A percentile compares a stretch with the other conserved stretches of the same genome.
Conservation (phyloP, 1,140 invertebrate species). For the Thereuonema tuberculata region DNA sequence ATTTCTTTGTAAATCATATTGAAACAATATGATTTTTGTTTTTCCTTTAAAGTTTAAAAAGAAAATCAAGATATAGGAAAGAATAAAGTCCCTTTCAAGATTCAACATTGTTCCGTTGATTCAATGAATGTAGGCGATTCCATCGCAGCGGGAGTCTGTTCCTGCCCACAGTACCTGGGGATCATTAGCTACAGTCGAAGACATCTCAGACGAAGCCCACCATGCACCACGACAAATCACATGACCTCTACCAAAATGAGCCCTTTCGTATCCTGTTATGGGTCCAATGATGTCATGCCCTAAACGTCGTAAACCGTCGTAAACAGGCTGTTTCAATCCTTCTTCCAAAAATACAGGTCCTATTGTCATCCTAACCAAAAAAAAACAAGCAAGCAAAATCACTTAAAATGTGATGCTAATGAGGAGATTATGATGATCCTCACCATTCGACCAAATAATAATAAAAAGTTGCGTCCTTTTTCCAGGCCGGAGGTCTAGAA, state of each 20-base stretch:
- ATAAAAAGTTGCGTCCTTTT: too few species aligned
- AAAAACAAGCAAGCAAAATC: not conserved
- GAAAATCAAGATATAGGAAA: too few species aligned
- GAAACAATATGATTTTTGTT: too few species aligned
- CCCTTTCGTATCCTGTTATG: conserved; percentile 17
- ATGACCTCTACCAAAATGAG: conserved; percentile 26
- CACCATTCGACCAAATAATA: too few species aligned
- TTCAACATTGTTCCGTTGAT: too few species aligned
- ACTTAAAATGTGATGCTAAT: not conserved
- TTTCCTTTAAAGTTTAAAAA: too few species aligned
- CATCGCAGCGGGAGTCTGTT: conserved; percentile 25
- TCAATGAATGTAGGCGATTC: conserved; percentile 22
- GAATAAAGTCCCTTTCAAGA: too few species aligned
- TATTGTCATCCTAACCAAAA: conserved; percentile 4
- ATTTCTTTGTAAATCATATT: too few species aligned
- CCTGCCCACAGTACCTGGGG: conserved; percentile 17
- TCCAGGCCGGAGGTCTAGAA: too few species aligned
- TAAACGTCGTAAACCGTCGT: conserved; percentile 16
- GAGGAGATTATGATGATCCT: too few species aligned
- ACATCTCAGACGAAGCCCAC: not conserved
- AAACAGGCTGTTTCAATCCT: conserved; percentile 20
- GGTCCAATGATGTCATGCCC: conserved; percentile 15
- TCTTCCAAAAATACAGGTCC: conserved; percentile 20
- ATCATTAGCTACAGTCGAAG: not conserved
- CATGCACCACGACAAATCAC: conserved; percentile 23